phyloP scores from a whole-genome alignment of 2,797 vertebrate genomes.

The Oryzias sinensis region DNA sequence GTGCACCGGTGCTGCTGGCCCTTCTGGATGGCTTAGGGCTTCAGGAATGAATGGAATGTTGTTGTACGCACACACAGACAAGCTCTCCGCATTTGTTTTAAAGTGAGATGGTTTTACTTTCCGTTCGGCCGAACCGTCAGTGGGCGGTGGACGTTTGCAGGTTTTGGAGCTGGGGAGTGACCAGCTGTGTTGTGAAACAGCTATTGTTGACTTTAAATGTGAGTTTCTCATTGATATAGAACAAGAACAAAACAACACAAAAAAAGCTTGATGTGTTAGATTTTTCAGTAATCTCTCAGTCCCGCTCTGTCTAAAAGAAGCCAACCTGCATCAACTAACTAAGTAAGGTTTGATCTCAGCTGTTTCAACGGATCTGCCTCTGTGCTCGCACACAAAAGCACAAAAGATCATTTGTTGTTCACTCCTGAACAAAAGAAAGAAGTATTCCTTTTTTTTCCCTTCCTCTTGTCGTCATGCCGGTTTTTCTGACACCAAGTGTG shows the following conservation, averaged over 20 bases:
- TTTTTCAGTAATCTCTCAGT: not conserved
- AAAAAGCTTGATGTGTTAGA: not conserved
- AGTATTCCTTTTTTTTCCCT: conserved; percentile 16
- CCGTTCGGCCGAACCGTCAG: conserved; percentile 15
- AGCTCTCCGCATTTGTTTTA: conserved; percentile 37
- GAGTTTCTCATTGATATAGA: conserved; percentile 8
- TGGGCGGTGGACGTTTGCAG: conserved; percentile 33
- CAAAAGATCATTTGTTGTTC: conserved; percentile 46
- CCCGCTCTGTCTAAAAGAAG: no score
- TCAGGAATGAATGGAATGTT: conserved; percentile 82
- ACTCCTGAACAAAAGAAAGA: conserved; percentile 27
- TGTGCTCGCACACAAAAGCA: conserved; percentile 32
- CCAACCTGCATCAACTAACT: not conserved
- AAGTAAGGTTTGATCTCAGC: conserved; percentile 22
- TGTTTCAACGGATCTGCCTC: conserved; percentile 39
- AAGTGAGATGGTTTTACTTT: conserved; percentile 12
- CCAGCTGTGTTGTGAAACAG: conserved; percentile 28
- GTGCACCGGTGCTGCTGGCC: conserved; percentile 61
- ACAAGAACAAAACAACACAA: conserved; percentile 1
- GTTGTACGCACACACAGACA: conserved; percentile 36
- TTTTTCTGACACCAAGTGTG: conserved; percentile 59
- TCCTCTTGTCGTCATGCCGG: conserved; percentile 44
- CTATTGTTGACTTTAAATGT: conserved; percentile 31
- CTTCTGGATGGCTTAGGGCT: conserved; percentile 65
- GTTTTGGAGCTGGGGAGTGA: conserved; percentile 22